Conservation (phyloP, 1,140 invertebrate species). For the Branchinecta lynchi region DNA sequence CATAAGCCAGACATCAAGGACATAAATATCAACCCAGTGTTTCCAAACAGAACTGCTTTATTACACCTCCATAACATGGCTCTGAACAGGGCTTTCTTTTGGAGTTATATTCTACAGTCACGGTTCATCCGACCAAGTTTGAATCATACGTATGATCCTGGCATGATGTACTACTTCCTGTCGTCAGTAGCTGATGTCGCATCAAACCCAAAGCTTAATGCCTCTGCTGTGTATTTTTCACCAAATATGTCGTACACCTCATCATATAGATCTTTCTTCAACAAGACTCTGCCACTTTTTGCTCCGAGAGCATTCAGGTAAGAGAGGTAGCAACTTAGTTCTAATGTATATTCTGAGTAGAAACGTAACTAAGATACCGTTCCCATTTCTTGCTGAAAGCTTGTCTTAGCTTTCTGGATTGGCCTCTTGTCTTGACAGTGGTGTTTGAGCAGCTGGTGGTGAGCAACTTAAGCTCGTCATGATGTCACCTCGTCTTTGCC, state of each 20-base stretch:
- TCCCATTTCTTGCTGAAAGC: too few relatives aligned
- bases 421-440: too few relatives aligned
- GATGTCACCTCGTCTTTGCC: too few relatives aligned
- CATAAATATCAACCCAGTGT: constrained; percentile 84
- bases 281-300: constrained; percentile 87
- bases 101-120: constrained; percentile 86
- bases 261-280: constrained; percentile 88
- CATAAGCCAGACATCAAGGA: constrained; percentile 88
- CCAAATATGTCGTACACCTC: constrained; percentile 87
- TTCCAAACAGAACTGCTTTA: constrained; percentile 81
- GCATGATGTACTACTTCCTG: constrained; percentile 95
- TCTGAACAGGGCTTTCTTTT: constrained; percentile 81
- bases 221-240: constrained; percentile 83
- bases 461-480: too few relatives aligned
- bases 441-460: too few relatives aligned
- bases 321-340: constrained; percentile 4
- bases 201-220: constrained; percentile 78
- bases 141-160: constrained; percentile 84
- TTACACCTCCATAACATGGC: constrained; percentile 92
- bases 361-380: too few relatives aligned
- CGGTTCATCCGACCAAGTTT: constrained; percentile 72
- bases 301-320: constrained; percentile 71
- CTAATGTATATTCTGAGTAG: too few relatives aligned
- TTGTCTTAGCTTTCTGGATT: too few relatives aligned
- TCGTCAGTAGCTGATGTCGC: constrained; percentile 89